Percentiles rank a stretch among this genome's conserved stretches.
Conservation (phyloP, 2,888 invertebrate species). For the Pyrgus malvae region DNA sequence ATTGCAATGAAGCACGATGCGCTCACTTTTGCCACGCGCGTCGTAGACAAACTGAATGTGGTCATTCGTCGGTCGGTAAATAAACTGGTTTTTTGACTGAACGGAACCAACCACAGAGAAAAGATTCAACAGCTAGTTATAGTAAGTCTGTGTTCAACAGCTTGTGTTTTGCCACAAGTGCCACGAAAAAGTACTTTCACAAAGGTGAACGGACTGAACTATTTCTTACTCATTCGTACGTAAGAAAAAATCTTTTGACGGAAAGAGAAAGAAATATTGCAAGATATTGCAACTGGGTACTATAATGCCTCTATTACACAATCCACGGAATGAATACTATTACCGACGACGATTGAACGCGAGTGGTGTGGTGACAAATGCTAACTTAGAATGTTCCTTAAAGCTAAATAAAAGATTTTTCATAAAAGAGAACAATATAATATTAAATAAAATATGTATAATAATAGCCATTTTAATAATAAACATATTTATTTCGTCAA, state of each 20-base stretch:
- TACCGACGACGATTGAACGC: too few relatives aligned
- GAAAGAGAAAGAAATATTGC: neutral
- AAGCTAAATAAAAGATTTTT: too few relatives aligned
- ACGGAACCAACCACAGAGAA: neutral
- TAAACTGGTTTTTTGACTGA: conserved; percentile 74
- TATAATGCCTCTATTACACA: too few relatives aligned
- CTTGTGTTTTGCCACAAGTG: conserved; percentile 3
- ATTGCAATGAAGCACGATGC: conserved; percentile 37
- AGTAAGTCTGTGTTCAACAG: conserved; percentile 3
- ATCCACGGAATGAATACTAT: too few relatives aligned
- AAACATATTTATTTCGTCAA: too few relatives aligned
- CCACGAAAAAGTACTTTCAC: conserved; percentile 15
- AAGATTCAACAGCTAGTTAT: too few relatives aligned
- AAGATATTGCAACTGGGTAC: too few relatives aligned
- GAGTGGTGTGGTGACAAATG: too few relatives aligned
- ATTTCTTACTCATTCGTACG: neutral
- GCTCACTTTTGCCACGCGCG: conserved; percentile 44
- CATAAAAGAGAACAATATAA: too few relatives aligned
- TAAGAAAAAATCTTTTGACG: neutral
- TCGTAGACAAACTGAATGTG: conserved; percentile 40
- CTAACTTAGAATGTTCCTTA: too few relatives aligned
- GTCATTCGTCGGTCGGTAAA: conserved; percentile 72
- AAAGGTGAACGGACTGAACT: conserved; percentile 5
- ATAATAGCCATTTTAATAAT: too few relatives aligned
- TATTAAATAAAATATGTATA: too few relatives aligned